phyloP scores from a whole-genome alignment of 2,888 invertebrate genomes.

The Caenorhabditis macrosperma region DNA sequence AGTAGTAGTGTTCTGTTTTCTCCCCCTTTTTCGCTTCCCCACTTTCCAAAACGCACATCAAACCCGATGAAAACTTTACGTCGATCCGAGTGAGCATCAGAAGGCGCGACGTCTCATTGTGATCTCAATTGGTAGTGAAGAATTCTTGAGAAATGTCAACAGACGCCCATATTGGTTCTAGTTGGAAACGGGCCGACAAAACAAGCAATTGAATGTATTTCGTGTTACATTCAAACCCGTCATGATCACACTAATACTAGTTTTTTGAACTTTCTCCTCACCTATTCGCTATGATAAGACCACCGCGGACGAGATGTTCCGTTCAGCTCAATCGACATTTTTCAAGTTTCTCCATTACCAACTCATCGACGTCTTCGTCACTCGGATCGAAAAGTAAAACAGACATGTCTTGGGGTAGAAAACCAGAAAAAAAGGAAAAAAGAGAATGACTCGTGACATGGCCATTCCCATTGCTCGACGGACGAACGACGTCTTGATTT shows the following conservation, averaged over 20 bases:
- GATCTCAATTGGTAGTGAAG: conserved; percentile 50
- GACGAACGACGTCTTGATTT: conserved; percentile 3
- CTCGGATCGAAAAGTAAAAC: conserved; percentile 28
- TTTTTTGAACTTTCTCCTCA: neutral
- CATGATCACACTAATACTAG: conserved; percentile 26
- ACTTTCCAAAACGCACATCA: neutral
- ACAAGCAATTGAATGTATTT: conserved; percentile 39
- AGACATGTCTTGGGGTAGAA: too few relatives aligned
- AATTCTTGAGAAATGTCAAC: conserved; percentile 59
- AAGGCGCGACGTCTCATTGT: conserved; percentile 21
- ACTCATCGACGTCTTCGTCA: conserved; percentile 45
- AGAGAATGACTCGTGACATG: neutral
- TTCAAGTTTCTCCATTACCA: conserved; percentile 43
- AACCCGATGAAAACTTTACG: neutral
- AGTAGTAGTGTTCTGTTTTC: neutral
- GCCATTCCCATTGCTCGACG: neutral
- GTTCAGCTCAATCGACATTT: conserved; percentile 45
- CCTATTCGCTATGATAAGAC: conserved; percentile 43
- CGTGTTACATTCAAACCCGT: conserved; percentile 13
- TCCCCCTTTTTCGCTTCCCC: neutral
- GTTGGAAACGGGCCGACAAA: conserved; percentile 35
- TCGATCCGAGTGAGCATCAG: conserved; percentile 1
- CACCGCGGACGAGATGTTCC: conserved; percentile 40
- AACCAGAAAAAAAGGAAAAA: neutral
- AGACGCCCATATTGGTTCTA: conserved; percentile 49